A percentile compares a stretch with the other conserved stretches of the same genome.
These are phyloP conservation scores for Romanomermis culicivorax DNA, from an alignment of 2,888 invertebrate genomes.

Conservation along the genomic window DNA sequence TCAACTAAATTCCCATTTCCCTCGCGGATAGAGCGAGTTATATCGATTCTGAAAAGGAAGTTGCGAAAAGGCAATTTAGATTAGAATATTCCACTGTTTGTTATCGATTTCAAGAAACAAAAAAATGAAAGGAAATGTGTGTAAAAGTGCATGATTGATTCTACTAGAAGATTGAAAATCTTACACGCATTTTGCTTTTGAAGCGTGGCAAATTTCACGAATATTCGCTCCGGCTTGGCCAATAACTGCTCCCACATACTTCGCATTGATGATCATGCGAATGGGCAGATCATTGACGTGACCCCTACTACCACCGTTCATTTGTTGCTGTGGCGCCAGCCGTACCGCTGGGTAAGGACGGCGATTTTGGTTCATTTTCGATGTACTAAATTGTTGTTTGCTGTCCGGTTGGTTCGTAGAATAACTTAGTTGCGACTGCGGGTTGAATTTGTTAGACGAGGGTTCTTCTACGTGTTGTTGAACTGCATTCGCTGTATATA, in stretches of 20 bases:
- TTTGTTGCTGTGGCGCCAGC: no score
- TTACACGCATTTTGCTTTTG: conserved; percentile 30
- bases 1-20: conserved; percentile 12
- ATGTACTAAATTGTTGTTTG: no score
- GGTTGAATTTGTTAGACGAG: no score
- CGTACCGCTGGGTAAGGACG: no score
- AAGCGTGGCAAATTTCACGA: conserved; percentile 66
- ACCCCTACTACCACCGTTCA: no score
- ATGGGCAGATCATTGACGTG: conserved; percentile 27
- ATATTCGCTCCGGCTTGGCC: conserved; percentile 92
- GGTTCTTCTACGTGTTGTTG: no score
- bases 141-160: no score
- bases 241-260: conserved; percentile 71
- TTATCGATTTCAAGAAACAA: not conserved
- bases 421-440: no score
- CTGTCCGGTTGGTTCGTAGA: no score
- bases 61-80: not conserved
- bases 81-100: not conserved
- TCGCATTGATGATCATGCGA: conserved; percentile 19
- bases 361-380: no score
- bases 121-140: not conserved
- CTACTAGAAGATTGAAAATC: no score
- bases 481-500: no score
- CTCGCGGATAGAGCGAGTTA: conserved; percentile 13
- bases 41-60: conserved; percentile 14